Percentiles rank a stretch among this genome's conserved stretches.
These are phyloP conservation scores for Hypothenemus hampei DNA, from an alignment of 1,140 invertebrate genomes.

Conservation along the genomic window DNA sequence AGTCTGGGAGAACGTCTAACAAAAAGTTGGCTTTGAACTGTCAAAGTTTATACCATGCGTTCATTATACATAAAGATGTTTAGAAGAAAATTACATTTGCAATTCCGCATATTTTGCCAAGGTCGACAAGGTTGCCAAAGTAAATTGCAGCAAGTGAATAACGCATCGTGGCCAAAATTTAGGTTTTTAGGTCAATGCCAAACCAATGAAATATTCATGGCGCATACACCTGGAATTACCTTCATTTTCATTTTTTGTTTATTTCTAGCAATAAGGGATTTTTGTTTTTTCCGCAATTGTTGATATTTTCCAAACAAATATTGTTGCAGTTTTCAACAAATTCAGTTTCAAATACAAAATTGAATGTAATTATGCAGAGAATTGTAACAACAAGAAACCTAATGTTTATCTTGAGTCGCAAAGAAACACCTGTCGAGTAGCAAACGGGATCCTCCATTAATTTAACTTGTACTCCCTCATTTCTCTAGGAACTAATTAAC, in stretches of 20 bases:
- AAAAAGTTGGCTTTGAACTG: too few species aligned
- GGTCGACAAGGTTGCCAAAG: background rate
- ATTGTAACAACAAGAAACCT: too few species aligned
- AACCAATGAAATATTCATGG: background rate
- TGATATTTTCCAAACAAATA: background rate
- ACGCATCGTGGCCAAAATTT: background rate
- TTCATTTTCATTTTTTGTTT: background rate
- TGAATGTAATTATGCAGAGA: background rate
- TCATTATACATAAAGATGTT: too few species aligned
- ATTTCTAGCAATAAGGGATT: background rate
- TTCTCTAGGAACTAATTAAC: too few species aligned
- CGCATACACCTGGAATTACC: background rate
- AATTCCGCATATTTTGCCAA: background rate
- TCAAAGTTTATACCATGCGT: too few species aligned
- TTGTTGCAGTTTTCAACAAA: too few species aligned
- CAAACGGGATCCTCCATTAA: too few species aligned
- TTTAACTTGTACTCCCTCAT: too few species aligned
- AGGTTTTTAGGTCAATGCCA: constrained; percentile 1
- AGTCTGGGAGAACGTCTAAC: too few species aligned
- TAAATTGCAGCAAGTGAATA: background rate
- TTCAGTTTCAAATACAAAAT: background rate
- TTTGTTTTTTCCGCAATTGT: background rate
- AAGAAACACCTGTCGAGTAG: too few species aligned
- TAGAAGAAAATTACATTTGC: too few species aligned
- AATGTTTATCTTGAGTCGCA: too few species aligned